Conservation (phyloP, 2,797 vertebrate genomes). For the Peromyscus eremicus region DNA sequence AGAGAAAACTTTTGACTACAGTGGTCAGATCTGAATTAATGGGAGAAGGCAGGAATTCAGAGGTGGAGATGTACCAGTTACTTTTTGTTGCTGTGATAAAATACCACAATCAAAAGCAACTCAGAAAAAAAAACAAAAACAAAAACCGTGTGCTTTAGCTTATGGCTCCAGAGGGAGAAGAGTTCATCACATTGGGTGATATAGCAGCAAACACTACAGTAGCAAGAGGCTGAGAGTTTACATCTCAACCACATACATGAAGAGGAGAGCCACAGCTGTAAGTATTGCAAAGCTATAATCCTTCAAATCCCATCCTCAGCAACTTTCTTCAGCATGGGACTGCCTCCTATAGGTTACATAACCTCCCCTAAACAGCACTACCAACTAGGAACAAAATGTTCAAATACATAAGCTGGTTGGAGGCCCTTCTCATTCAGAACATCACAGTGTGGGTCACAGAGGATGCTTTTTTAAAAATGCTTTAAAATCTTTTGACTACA, state of each 20-base stretch:
- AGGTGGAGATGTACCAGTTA: neutral
- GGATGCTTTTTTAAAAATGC: neutral
- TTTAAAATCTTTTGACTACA: neutral
- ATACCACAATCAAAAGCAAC: neutral
- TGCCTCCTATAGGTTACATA: neutral
- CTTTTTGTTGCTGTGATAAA: neutral
- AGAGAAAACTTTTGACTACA: too few species aligned
- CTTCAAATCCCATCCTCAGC: neutral
- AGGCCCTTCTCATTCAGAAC: neutral
- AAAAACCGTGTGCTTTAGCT: neutral
- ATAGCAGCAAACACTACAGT: neutral
- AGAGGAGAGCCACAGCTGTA: neutral
- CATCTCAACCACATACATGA: neutral
- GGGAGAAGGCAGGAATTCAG: neutral
- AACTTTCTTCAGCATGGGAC: neutral
- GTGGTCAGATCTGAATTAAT: neutral
- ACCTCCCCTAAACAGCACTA: neutral
- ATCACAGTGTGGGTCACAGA: neutral
- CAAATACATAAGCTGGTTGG: neutral
- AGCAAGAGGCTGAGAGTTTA: neutral
- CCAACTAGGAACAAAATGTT: neutral
- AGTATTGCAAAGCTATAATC: too few species aligned
- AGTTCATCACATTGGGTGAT: neutral
- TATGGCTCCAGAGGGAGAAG: neutral
- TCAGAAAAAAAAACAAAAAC: too few species aligned